phyloP scores from a whole-genome alignment of 2,888 invertebrate genomes.

The Agonopterix arenella region DNA sequence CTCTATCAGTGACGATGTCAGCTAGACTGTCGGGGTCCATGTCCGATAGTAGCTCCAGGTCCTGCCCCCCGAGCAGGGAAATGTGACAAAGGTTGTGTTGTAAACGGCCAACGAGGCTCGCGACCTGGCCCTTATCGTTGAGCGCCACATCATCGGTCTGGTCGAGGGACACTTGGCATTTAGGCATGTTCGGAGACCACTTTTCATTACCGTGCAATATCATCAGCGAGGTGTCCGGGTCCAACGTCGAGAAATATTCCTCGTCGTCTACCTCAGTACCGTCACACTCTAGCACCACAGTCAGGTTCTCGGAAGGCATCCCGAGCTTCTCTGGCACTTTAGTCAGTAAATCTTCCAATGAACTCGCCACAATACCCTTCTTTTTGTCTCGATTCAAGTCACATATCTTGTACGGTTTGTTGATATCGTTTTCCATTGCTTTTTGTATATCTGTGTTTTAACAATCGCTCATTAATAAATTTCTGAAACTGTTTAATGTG shows the following conservation, averaged over 20 bases:
- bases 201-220: slow-evolving; percentile 85
- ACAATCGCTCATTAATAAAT: slow-evolving; percentile 8
- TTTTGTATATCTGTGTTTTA: slow-evolving; percentile 7
- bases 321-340: slow-evolving; percentile 86
- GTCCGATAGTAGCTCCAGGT: slow-evolving; percentile 89
- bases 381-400: slow-evolving; percentile 87
- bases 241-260: slow-evolving; percentile 94
- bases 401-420: slow-evolving; percentile 86
- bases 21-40: slow-evolving; percentile 93
- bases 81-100: slow-evolving; percentile 90
- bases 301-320: slow-evolving; percentile 79
- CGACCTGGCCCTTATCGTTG: slow-evolving; percentile 78
- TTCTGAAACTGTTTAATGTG: background rate
- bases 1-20: slow-evolving; percentile 86
- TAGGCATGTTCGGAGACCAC: slow-evolving; percentile 82
- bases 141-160: slow-evolving; percentile 74
- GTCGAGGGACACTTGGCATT: slow-evolving; percentile 79
- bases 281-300: slow-evolving; percentile 92
- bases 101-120: slow-evolving; percentile 85
- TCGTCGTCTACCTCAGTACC: slow-evolving; percentile 98
- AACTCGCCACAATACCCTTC: slow-evolving; percentile 88
- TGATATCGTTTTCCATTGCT: slow-evolving; percentile 76
- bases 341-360: slow-evolving; percentile 85
- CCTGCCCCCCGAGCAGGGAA: slow-evolving; percentile 88
- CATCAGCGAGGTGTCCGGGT: slow-evolving; percentile 91